Percentiles rank a stretch among this genome's conserved stretches.
phyloP scores from a whole-genome alignment of 2,888 invertebrate genomes.

The Melipona bicolor region DNA sequence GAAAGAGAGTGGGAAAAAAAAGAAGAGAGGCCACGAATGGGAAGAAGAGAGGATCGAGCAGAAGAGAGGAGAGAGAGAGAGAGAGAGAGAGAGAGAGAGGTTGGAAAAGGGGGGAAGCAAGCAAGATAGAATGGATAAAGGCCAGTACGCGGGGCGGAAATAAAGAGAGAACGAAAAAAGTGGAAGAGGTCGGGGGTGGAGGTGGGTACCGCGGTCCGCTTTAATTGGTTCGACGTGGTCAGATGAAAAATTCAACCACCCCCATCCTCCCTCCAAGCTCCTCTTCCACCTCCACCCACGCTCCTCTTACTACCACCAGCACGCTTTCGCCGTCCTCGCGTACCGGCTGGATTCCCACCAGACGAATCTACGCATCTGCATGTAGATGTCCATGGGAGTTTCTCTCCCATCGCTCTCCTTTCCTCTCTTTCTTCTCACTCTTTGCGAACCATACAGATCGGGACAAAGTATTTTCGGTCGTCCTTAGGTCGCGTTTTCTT shows the following conservation, averaged over 20 bases:
- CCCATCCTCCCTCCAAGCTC: constrained; percentile 59
- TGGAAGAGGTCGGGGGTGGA: constrained; percentile 70
- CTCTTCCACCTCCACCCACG: constrained; percentile 61
- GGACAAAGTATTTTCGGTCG: constrained; percentile 60
- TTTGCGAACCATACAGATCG: constrained; percentile 10
- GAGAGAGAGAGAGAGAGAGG: constrained; percentile 22
- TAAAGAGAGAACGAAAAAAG: constrained; percentile 76
- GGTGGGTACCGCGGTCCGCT: constrained; percentile 80
- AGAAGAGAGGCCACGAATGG: constrained; percentile 47
- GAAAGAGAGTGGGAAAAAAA: neutral
- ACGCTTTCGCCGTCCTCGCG: constrained; percentile 39
- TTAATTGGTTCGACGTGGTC: constrained; percentile 84
- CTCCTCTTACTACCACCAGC: constrained; percentile 48
- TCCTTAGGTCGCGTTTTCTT: constrained; percentile 52
- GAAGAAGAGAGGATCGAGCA: constrained; percentile 35
- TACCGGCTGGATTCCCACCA: constrained; percentile 60
- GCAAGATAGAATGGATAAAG: constrained; percentile 70
- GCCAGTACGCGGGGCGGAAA: constrained; percentile 72
- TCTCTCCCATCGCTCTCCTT: neutral
- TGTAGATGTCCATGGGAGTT: constrained; percentile 35
- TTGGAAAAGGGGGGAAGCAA: constrained; percentile 36
- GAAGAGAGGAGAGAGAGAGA: constrained; percentile 2
- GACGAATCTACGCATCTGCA: constrained; percentile 66
- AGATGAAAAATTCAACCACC: constrained; percentile 82
- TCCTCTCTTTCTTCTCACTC: neutral